Conservation (phyloP, 1,140 invertebrate species). For the Pseudomyrmex sp. region DNA sequence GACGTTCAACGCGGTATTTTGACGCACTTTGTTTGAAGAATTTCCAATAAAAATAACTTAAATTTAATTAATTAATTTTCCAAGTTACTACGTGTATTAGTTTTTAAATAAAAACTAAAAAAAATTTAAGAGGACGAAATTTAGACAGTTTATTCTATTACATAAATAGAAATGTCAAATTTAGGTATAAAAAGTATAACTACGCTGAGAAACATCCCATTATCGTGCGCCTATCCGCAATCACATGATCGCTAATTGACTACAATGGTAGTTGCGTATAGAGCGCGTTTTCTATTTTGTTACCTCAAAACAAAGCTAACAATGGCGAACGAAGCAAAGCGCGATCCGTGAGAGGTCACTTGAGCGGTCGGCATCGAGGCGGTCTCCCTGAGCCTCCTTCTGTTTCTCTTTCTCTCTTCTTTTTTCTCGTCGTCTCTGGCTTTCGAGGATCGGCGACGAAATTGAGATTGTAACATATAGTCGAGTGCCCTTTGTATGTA, state of each 20-base stretch:
- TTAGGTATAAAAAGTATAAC: not conserved
- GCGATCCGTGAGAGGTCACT: constrained; percentile 78
- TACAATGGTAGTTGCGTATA: constrained; percentile 80
- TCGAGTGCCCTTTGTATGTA: constrained; percentile 79
- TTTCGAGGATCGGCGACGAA: constrained; percentile 79
- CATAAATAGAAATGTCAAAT: not conserved
- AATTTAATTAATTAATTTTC: too few relatives aligned
- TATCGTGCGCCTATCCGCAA: not conserved
- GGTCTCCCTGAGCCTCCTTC: constrained; percentile 5
- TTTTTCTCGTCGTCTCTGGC: constrained; percentile 17
- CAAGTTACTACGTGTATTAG: too few relatives aligned
- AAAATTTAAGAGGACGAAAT: too few relatives aligned
- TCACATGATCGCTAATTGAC: constrained; percentile 80
- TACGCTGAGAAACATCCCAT: not conserved
- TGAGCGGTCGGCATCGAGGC: constrained; percentile 59
- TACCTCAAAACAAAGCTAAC: constrained; percentile 84
- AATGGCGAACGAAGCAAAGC: constrained; percentile 74
- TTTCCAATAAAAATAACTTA: not conserved
- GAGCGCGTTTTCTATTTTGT: constrained; percentile 85
- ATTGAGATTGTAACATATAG: constrained; percentile 84
- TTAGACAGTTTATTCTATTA: too few relatives aligned
- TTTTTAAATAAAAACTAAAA: too few relatives aligned
- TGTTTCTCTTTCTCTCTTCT: constrained; percentile 42
- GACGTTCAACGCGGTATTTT: not conserved
- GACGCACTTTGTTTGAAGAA: not conserved